Evolutionary conservation across 2,113 vertebrate genomes (phyloP), one percentile per base, ranked within the genome.

Genomic region (Notothenia rossii): DNA sequence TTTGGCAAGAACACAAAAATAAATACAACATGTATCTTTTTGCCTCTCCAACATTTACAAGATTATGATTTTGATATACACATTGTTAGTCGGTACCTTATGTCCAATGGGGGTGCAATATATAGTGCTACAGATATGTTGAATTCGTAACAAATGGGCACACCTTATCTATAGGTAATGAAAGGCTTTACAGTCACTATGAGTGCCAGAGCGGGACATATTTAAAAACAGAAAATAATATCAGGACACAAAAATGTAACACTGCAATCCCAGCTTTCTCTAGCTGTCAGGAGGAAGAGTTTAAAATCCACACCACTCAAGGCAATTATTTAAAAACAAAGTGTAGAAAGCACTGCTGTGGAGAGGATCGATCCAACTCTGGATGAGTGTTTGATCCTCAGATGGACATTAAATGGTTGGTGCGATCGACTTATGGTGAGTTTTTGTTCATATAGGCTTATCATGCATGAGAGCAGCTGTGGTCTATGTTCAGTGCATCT

Each of bases 221-320:
- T 67, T 88, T 78, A 91, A 86, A 86, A 90, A 94, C 89, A 94
- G 84, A 90, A 89, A 84, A 75, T 88, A 75, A 77, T 79, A 90
- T 56, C 22, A 58, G 74, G 82, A 90, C 90, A 89, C 64, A 91
- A 73, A 89, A 82, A 36, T 25, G 63, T 79, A 89, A 91, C 91
- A 93, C 89, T 85, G 77, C 81, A 88, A 88, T 54, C 77, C 78
- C 88, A 75, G 79, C 72, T 71, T 72, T 71, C 54, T 64, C 74
- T 36, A n/a, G 56, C 62, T 77, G 81, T 81, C 80, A 78, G 76
- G 83, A 81, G 72, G 62, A 78, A 75, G 83, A 85, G 63, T 74
- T 83, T 13, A 77, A 82, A 72, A 74, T 80, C 69, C 77, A 88
- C 71, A 58, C 73, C 74, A 91, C 70, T 89, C 73, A 62, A 82